phyloP scores from a whole-genome alignment of 2,797 vertebrate species.

The Sarcophilus harrisii region DNA sequence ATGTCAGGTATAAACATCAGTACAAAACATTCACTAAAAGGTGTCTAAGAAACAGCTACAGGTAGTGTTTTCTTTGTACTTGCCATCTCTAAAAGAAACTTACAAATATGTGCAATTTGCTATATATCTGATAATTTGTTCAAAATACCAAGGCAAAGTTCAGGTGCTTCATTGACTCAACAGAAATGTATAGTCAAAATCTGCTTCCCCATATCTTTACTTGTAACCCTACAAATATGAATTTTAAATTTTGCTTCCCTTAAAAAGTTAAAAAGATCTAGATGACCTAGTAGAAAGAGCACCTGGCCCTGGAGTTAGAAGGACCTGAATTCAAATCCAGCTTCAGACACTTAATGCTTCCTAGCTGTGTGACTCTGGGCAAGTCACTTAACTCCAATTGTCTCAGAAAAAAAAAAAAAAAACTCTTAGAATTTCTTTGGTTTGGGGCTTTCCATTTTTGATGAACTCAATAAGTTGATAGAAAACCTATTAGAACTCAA shows the following conservation, averaged over 20 bases:
- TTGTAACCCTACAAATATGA: neutral
- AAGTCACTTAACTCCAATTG: too few species aligned
- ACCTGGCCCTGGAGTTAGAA: too few species aligned
- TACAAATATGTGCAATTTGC: neutral
- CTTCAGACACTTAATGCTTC: too few species aligned
- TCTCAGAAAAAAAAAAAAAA: too few species aligned
- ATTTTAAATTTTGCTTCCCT: neutral
- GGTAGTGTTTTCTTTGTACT: neutral
- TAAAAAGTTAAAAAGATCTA: neutral
- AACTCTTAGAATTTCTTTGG: neutral
- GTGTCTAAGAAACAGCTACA: neutral
- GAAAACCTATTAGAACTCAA: fast-evolving
- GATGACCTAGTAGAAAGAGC: too few species aligned
- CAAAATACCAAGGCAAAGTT: neutral
- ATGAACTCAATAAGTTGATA: neutral
- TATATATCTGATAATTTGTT: neutral
- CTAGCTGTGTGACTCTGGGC: too few species aligned
- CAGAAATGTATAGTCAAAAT: neutral
- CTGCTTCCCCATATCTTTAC: neutral
- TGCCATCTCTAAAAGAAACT: neutral
- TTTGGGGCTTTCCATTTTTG: neutral
- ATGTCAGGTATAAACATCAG: neutral
- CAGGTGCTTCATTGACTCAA: neutral
- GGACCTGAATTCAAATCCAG: too few species aligned
- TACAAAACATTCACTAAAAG: neutral